phyloP scores from a whole-genome alignment of 2,113 vertebrate genomes.

The Theristicus caerulescens region DNA sequence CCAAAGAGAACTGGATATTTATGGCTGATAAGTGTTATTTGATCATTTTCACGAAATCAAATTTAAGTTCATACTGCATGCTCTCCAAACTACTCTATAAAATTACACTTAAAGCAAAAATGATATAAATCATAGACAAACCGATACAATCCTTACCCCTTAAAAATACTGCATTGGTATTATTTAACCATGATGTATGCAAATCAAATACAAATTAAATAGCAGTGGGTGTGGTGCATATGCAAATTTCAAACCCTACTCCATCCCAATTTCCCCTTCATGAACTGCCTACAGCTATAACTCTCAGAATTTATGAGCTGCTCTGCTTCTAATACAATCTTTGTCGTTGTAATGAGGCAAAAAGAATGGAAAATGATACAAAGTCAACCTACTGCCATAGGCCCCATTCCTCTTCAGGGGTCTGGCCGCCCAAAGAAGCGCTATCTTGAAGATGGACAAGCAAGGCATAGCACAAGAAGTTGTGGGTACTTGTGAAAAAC shows the following conservation, averaged over 20 bases:
- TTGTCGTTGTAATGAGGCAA: conserved; percentile 32
- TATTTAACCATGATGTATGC: conserved; percentile 6
- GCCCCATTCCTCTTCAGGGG: background rate
- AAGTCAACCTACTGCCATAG: background rate
- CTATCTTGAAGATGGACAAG: background rate
- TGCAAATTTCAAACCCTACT: conserved; percentile 40
- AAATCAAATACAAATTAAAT: conserved; percentile 59
- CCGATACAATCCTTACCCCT: background rate
- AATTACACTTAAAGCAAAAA: conserved; percentile 17
- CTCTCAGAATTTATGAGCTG: conserved; percentile 51
- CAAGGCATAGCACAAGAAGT: background rate
- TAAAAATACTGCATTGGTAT: background rate
- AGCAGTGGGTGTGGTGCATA: conserved; percentile 24
- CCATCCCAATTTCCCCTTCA: conserved; percentile 48
- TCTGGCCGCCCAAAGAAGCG: background rate
- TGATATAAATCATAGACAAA: conserved; percentile 30
- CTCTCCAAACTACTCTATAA: conserved; percentile 30
- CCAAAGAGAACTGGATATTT: background rate
- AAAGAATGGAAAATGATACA: background rate
- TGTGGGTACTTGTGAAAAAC: background rate
- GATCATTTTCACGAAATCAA: conserved; percentile 28
- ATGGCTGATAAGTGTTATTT: conserved; percentile 24
- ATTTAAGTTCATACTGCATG: background rate
- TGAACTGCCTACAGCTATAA: conserved; percentile 59
- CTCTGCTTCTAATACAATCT: conserved; percentile 29